A percentile compares a stretch with the other conserved stretches of the same genome.
Conservation (phyloP, 2,888 invertebrate species). For the Agrotis exclamationis region DNA sequence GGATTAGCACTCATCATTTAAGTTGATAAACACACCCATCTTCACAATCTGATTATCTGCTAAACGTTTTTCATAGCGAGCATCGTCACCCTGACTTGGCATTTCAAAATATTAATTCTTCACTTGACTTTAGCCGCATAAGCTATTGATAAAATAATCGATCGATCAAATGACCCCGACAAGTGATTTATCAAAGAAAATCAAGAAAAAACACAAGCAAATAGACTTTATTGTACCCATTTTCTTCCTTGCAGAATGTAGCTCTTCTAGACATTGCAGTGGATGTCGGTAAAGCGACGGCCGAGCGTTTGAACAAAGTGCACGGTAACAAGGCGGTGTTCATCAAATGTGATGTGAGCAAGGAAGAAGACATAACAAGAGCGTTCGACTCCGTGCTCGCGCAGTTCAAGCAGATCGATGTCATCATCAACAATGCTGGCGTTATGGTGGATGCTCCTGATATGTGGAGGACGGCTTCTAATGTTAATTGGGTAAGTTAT, state of each 20-base stretch:
- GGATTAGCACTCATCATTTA: too few species aligned
- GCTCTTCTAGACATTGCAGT: conserved; percentile 75
- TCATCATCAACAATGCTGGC: conserved; percentile 79
- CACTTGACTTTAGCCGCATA: neutral
- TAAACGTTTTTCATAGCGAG: neutral
- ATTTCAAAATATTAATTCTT: neutral
- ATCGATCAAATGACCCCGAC: neutral
- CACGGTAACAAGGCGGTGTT: conserved; percentile 70
- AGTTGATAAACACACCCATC: neutral
- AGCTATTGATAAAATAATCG: neutral
- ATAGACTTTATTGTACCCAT: too few species aligned
- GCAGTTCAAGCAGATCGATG: conserved; percentile 70
- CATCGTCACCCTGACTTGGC: neutral
- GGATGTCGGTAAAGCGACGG: conserved; percentile 67
- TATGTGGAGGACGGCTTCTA: conserved; percentile 72
- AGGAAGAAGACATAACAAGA: conserved; percentile 68
- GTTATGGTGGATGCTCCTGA: conserved; percentile 73
- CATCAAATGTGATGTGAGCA: conserved; percentile 75
- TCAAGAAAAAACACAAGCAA: too few species aligned
- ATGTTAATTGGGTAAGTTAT: conserved; percentile 74
- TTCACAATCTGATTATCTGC: neutral
- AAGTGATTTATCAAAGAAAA: neutral
- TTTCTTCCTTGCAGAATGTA: conserved; percentile 47
- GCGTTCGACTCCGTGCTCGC: conserved; percentile 71
- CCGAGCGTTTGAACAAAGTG: conserved; percentile 65